These are phyloP conservation scores for Lacanobia wlatinum DNA, from an alignment of 2,888 invertebrate species.

Conservation along the genomic window DNA sequence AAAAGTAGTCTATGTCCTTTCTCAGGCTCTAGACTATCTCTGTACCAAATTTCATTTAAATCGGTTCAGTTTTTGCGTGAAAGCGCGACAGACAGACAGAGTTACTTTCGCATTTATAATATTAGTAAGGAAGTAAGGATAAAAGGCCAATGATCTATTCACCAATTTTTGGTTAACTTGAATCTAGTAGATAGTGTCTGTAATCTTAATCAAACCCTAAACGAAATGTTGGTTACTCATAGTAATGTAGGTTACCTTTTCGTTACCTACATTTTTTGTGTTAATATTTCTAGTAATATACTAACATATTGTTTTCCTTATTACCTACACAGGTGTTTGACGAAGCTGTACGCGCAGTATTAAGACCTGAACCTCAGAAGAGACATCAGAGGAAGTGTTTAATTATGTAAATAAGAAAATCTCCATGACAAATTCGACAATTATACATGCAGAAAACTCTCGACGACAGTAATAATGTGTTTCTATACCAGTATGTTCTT, in stretches of 20 bases:
- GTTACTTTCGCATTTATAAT: too few relatives aligned
- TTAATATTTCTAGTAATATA: neutral
- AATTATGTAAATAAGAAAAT: constrained; percentile 92
- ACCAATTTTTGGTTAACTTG: neutral
- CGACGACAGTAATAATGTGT: constrained; percentile 88
- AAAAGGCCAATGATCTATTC: neutral
- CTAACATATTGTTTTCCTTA: constrained; percentile 30
- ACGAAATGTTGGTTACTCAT: neutral
- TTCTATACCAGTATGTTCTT: constrained; percentile 81
- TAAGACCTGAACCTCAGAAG: constrained; percentile 99
- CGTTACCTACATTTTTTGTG: too few relatives aligned
- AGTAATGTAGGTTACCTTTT: too few relatives aligned
- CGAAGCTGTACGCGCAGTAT: constrained; percentile 99
- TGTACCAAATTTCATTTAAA: too few relatives aligned
- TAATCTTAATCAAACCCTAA: neutral
- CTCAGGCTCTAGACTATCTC: too few relatives aligned
- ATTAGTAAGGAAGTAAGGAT: too few relatives aligned
- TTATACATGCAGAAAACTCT: constrained; percentile 83
- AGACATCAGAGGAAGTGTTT: constrained; percentile 98
- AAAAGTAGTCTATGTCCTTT: too few relatives aligned
- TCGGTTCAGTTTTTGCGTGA: too few relatives aligned
- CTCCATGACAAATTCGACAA: constrained; percentile 78
- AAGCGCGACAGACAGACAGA: too few relatives aligned
- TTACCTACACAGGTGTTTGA: constrained; percentile 98
- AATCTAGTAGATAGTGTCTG: neutral